Percentiles rank a stretch among this genome's conserved stretches.
phyloP scores from a whole-genome alignment of 2,888 invertebrate species.

The Drosophila borborema region DNA sequence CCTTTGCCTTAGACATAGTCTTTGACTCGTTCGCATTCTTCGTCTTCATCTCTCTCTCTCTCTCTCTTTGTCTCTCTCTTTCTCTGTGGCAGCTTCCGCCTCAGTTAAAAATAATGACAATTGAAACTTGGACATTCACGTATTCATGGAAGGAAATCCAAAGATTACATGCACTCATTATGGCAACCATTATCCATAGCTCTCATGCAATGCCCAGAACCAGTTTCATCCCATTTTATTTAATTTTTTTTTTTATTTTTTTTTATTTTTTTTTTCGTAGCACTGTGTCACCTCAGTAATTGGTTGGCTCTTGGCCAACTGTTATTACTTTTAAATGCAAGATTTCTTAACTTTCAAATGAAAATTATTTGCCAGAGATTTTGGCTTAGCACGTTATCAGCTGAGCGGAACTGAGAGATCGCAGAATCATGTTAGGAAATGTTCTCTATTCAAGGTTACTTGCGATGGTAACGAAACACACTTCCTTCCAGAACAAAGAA shows the following conservation, averaged over 20 bases:
- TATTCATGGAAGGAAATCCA: conserved; percentile 52
- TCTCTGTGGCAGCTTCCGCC: conserved; percentile 66
- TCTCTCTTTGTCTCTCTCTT: neutral
- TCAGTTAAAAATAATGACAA: conserved; percentile 78
- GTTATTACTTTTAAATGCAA: neutral
- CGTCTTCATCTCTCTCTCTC: conserved; percentile 2
- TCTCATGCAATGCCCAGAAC: conserved; percentile 26
- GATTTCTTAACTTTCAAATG: neutral
- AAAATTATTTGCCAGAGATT: neutral
- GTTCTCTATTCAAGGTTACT: neutral
- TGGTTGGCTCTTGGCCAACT: conserved; percentile 2
- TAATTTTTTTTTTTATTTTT: neutral
- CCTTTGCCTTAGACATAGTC: conserved; percentile 42
- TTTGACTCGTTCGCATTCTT: conserved; percentile 46
- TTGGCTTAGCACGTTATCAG: neutral
- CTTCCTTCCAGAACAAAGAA: neutral
- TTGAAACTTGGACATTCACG: conserved; percentile 61
- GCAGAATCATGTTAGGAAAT: neutral
- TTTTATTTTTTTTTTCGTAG: neutral
- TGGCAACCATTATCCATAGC: conserved; percentile 41
- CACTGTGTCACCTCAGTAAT: conserved; percentile 15
- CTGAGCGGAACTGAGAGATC: neutral
- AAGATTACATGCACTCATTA: conserved; percentile 59
- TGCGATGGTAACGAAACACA: neutral
- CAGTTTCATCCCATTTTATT: conserved; percentile 6